Base-by-base conservation (phyloP, 1,140 invertebrate genomes). In the Physella acuta region DNA sequence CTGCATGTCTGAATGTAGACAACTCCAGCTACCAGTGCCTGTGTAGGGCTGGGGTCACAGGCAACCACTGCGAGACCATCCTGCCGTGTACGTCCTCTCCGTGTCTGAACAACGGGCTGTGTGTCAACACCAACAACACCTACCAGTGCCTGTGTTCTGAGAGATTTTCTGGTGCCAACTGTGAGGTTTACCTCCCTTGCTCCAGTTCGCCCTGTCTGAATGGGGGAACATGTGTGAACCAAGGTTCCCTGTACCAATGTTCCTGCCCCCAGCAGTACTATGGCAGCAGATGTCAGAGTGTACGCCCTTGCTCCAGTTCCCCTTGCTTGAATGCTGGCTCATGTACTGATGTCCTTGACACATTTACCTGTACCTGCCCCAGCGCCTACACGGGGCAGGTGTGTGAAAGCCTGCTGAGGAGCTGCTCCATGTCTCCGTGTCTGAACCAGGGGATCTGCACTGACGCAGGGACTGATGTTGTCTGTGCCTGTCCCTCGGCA, bases 1-100 rank as follows among this genome's bases (percentile, higher is more conserved):
- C 58, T n/a, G 69, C 60, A 8, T 71, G 63, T 36, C 26, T 70
- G 5, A 39, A 61, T 28, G 52, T 70, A 34, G 36, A 51, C n/a
- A 51, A 51, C n/a, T 37, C 68, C 5, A 61, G 36, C 34, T 74
- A 60, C 56, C 26, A 53, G 20, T 76, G 75, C 56, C 36, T 58
- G n/a, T 76, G 75, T 44, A 63, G 64, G 3, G 0, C 34, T 16
- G 69, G 69, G 0, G 62, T 59, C 17, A 70, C 64, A 49, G 78
- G 76, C 26, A 2, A 26, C 3, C 24, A n/a, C n/a, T 78, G 78
- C 73, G 74, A 75, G n/a, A 73, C 88, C 0, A 89, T 91, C 26
- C 65, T 80, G 26, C 74, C 80, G 16, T 84, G 82, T 58, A 31
- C 49, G 2, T 70, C 69, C 24, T 71, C 70, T 62, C 78, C 78